A percentile compares a stretch with the other conserved stretches of the same genome.
Evolutionary conservation across 2,797 vertebrate genomes (phyloP).

Genomic region (Galago senegalensis): DNA sequence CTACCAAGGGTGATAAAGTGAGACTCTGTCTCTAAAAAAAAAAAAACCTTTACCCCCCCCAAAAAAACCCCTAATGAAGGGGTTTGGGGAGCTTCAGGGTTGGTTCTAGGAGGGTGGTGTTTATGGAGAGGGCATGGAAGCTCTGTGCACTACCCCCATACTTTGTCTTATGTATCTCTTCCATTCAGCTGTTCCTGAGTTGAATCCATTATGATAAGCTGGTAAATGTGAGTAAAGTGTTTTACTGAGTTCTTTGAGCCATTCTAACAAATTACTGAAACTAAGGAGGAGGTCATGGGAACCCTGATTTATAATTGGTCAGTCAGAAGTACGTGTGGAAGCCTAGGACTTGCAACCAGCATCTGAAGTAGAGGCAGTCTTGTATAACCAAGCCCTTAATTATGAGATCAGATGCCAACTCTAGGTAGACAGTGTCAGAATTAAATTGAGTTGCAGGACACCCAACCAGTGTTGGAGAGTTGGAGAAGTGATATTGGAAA

Average conservation of each 20-base stretch:
- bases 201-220: background rate
- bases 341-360: background rate
- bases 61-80: background rate
- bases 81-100: background rate
- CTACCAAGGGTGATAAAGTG: too few relatives aligned
- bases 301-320: background rate
- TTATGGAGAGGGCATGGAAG: background rate
- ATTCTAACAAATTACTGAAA: background rate
- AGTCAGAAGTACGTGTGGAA: background rate
- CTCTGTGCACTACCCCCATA: fast-evolving
- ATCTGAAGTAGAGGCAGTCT: background rate
- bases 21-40: too few relatives aligned
- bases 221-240: background rate
- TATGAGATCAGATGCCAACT: background rate
- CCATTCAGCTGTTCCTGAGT: background rate
- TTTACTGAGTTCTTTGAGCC: background rate
- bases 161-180: background rate
- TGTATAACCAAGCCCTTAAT: background rate
- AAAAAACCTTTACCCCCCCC: too few relatives aligned
- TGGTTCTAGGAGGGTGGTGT: background rate
- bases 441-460: background rate
- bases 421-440: background rate
- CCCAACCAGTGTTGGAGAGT: background rate
- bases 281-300: background rate
- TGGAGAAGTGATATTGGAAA: background rate